Evolutionary conservation across 2,888 invertebrate genomes (phyloP), one percentile per base, ranked within the genome.

Genomic region (Copidosoma aretas): DNA sequence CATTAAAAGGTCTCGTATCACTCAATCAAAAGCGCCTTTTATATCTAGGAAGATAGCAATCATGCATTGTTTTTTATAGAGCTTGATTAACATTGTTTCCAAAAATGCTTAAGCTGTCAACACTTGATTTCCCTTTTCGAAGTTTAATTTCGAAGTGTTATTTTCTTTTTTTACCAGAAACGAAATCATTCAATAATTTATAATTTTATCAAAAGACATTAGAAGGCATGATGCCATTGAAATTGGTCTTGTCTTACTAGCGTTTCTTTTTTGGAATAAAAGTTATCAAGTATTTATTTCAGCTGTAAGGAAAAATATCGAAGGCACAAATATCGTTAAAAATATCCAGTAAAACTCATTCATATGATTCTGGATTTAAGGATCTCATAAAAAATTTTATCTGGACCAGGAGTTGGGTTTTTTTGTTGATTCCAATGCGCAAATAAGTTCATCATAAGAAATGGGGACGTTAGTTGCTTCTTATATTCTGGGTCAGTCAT

Each of bases 241-340:
- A 22, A 58, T 58, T 1, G 64, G 58, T 14, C 64, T 57, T 5
- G 57, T 32, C 22, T 64, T 64, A 51, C 39, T 21, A 10, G 15
- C 3, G n/a, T 62, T 43, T n/a, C 5, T 22, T 15, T 25, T 64
- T 64, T 19, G 63, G 56, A 10, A 64, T 64, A 32, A 64, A 64
- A 17, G 25, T 39, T 1, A 64, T 19, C 1, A 56, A 3, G 24
- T 64, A 64, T 1, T 10, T 39, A 2, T 25, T 57, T 49, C 56
- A 64, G 10, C 57, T 46, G 1, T 46, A 24, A 10, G 63, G 49
- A 21, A 57, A 64, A 8, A 14, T 15, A 2, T 14, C 10, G 0
- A 21, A 3, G 19, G 46, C 17, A 19, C n/a, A 57, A 5, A 64
- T 22, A 25, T 64, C 32, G 17, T 64, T 56, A 17, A 19, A 64